Evolutionary conservation across 23 tunicate species (phyloP).

Genomic region (Corella eumyota): DNA sequence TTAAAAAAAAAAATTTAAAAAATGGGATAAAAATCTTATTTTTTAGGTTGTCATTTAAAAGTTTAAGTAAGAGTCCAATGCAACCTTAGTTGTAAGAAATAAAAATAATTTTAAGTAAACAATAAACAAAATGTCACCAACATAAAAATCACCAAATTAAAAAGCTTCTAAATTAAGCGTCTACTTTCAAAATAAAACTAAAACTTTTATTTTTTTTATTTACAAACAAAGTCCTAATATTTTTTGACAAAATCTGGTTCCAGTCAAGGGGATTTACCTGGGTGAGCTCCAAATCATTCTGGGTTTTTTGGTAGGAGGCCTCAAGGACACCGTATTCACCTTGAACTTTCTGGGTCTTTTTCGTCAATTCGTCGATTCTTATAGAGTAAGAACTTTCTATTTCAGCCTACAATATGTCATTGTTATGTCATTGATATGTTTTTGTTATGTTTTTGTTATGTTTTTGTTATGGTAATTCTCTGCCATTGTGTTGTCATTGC

Average conservation of each 20-base stretch:
- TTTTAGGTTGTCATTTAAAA: background rate
- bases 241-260: too few species aligned
- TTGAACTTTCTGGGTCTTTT: conserved; percentile 11
- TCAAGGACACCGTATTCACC: conserved; percentile 23
- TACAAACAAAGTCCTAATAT: too few species aligned
- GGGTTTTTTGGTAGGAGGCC: conserved; percentile 36
- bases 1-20: background rate
- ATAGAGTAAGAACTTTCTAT: conserved; percentile 24
- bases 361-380: conserved; percentile 25
- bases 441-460: too few species aligned
- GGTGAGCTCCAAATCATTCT: conserved; percentile 22
- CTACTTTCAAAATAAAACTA: background rate
- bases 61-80: too few species aligned
- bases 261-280: conserved; percentile 57
- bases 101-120: background rate
- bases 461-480: too few species aligned
- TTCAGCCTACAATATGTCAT: conserved; percentile 23
- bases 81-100: too few species aligned
- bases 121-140: background rate
- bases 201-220: too few species aligned
- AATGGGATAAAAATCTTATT: background rate
- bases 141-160: background rate
- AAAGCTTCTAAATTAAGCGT: background rate
- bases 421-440: too few species aligned
- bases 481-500: too few species aligned